Evolutionary conservation across 2,888 invertebrate species (phyloP), one percentile per base, ranked within the genome.

Genomic region (Cryptosula pallasiana): DNA sequence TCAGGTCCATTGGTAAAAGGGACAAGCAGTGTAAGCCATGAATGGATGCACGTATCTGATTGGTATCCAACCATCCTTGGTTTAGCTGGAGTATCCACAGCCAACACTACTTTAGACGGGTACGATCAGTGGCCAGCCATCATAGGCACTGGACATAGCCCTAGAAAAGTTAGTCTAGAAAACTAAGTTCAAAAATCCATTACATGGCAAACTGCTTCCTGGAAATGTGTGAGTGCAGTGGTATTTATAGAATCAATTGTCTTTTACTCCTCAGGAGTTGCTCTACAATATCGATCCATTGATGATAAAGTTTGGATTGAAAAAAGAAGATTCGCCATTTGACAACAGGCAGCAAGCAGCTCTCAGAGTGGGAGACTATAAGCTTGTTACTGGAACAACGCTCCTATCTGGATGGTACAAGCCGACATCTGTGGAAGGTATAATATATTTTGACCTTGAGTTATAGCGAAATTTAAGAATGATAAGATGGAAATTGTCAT

Each of bases 221-320:
- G n/a, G n/a, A n/a, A n/a, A n/a, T n/a, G n/a, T n/a, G n/a, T n/a
- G n/a, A n/a, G n/a, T n/a, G n/a, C n/a, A n/a, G n/a, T n/a, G n/a
- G n/a, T n/a, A n/a, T n/a, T n/a, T n/a, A n/a, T n/a, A n/a, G n/a
- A n/a, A n/a, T n/a, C n/a, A n/a, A n/a, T 45, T 45, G 20, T 5
- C 20, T 45, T 45, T 5, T 13, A 45, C 25, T 25, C 25, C 23
- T 25, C n/a, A 75, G 34, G 79, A 81, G 57, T 72, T 83, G 5
- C 86, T 95, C 0, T 94, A 94, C 81, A 95, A 95, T 81, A 95
- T 96, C 71, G 95, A 96, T 81, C 82, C 83, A 20, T 72, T 79
- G 71, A 73, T 45, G 2, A 23, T 54, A 1, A 73, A 57, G 2
- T 70, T 69, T 9, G 82, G 81, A 3, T 71, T 72, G 1, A 74